Evolutionary conservation across 2,113 vertebrate species (phyloP), one percentile per base, ranked within the genome.

Genomic region (Agelaius tricolor): DNA sequence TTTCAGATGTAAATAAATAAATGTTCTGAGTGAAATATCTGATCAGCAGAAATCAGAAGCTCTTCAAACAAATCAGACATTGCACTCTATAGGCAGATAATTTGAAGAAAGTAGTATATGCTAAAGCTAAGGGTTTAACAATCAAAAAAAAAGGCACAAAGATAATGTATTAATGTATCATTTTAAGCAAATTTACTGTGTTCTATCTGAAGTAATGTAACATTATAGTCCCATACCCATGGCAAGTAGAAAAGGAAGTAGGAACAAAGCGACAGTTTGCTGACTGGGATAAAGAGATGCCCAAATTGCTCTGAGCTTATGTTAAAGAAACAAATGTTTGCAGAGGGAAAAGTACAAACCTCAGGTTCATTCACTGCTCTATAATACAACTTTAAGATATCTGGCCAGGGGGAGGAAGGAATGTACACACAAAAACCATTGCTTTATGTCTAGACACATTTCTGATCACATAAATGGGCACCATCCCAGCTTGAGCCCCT

Each of bases 1-100:
- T 51, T 51, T 15, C 49, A 51, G 13, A 51, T 51, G 49, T 51
- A 51, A 51, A 51, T 51, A 51, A 51, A 51, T 27, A 51, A 51
- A 51, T 51, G 47, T 61, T 96, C 90, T 95, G 63, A 63, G n/a
- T 84, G 76, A 93, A 95, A 77, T 84, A 94, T 49, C 46, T 93
- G 84, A 93, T 88, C 80, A 91, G 90, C 61, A 95, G 68, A 91
- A 95, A 94, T 89, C 92, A 96, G 89, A 71, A 96, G 80, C 61
- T 94, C 85, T 94, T 95, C 58, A 94, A 89, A 88, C 59, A 96
- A 41, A 96, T 84, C 57, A 92, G 84, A 81, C 66, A 73, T 24
- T 49, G 55, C 0, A 0, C 84, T 88, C 55, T 76, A 79, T 2
- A 84, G 13, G 33, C 57, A 97, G 88, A 79, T 93, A 87, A 93